Evolutionary conservation across 2,888 invertebrate species (phyloP), one percentile per base, ranked within the genome.

Genomic region (Heliconius ismenius): DNA sequence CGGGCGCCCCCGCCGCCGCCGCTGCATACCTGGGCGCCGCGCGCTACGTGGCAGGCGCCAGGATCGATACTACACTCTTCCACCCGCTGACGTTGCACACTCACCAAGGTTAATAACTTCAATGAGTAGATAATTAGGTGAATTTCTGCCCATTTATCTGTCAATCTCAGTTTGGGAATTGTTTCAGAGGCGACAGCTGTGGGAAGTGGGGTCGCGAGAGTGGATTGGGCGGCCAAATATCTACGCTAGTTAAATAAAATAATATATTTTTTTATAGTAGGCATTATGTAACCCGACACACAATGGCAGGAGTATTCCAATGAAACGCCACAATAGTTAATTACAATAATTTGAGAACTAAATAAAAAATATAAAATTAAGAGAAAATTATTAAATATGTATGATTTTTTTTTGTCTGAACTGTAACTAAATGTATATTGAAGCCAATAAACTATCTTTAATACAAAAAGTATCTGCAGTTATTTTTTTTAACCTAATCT

Each of bases 211-310:
- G 87, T 88, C 32, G 73, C 88, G 76, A 95, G 97, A 79, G 96
- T 96, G 75, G 97, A 97, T 90, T 97, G 97, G 97, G 96, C 97
- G 77, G 96, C 97, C 79, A 97, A 97, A 95, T 98, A 96, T 82
- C 85, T 93, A 77, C 90, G 92, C 76, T 93, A 86, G 90, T 67
- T 39, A 65, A 13, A 67, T 36, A 10, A 39, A 15, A 49, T 49
- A 24, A 24, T 39, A n/a, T 49, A 18, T 18, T 49, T 74, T 49
- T 63, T 63, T 24, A 39, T 39, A 26, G 60, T 73, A 43, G 62
- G 60, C 18, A 39, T 62, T 26, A 21, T 62, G 60, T 64, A 39
- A 76, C 24, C 49, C 54, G 36, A 15, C 18, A 49, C 7, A 43
- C 18, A 7, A 24, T 24, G 15, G 15, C 18, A 43, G 43, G 3